Evolutionary conservation across 2,113 vertebrate genomes (phyloP).

Genomic region (Phocoena phocoena): DNA sequence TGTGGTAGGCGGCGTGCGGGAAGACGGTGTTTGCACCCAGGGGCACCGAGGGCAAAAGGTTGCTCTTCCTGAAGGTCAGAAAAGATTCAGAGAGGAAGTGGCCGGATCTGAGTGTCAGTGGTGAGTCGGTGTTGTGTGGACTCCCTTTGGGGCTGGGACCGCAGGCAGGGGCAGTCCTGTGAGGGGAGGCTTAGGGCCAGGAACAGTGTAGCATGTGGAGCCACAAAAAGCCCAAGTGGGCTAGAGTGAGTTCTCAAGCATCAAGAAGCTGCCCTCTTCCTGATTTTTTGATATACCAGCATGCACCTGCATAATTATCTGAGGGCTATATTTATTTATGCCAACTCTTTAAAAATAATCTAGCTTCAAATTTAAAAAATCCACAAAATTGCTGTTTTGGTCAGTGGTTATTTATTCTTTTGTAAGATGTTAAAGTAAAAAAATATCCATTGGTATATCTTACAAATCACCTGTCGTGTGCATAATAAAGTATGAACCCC

Average conservation of each 20-base stretch:
- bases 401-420: neutral
- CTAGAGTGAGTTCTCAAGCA: neutral
- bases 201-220: neutral
- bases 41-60: neutral
- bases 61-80: neutral
- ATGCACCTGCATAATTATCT: neutral
- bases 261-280: neutral
- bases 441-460: neutral
- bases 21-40: accelerated
- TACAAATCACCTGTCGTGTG: neutral
- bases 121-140: no score
- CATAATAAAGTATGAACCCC: neutral
- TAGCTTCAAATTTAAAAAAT: neutral
- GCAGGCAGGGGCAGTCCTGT: accelerated
- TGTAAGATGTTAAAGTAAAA: neutral
- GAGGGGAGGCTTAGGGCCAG: neutral
- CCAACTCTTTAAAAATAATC: slow-evolving; percentile 3
- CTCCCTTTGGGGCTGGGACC: accelerated
- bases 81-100: neutral
- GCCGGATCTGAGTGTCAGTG: neutral
- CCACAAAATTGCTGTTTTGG: neutral
- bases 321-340: neutral
- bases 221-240: neutral
- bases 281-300: neutral
- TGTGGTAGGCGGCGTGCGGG: neutral